These are phyloP conservation scores for Corvus hawaiiensis DNA, from an alignment of 2,113 vertebrate genomes.

Conservation along the genomic window DNA sequence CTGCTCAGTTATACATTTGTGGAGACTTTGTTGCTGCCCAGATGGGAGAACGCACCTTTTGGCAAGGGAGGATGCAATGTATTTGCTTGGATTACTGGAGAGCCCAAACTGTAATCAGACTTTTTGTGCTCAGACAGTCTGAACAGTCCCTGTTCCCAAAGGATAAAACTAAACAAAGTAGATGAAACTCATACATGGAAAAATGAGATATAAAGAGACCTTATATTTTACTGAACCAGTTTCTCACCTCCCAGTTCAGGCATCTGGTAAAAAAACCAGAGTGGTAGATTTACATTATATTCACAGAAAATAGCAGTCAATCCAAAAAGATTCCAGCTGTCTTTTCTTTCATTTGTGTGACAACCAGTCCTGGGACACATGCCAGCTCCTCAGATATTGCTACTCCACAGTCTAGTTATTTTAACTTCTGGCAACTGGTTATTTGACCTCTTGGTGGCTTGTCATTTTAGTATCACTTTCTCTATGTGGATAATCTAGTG, in stretches of 20 bases:
- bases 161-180: neutral
- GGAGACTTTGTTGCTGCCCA: neutral
- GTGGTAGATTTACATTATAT: neutral
- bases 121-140: neutral
- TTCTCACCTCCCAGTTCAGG: constrained; percentile 6
- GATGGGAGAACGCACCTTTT: neutral
- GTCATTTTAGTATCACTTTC: constrained; percentile 49
- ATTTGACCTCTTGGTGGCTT: constrained; percentile 64
- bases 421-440: constrained; percentile 66
- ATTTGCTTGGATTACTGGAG: neutral
- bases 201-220: neutral
- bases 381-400: constrained; percentile 57
- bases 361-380: constrained; percentile 54
- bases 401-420: constrained; percentile 50
- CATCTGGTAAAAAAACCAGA: neutral
- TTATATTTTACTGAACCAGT: neutral
- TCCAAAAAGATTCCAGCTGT: constrained; percentile 37
- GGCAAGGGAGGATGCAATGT: neutral
- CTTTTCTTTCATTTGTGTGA: constrained; percentile 26
- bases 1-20: neutral
- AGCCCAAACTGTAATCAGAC: neutral
- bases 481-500: constrained; percentile 14
- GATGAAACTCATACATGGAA: neutral
- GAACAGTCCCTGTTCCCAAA: neutral
- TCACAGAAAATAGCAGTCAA: constrained; percentile 40